phyloP scores from a whole-genome alignment of 2,797 vertebrate species.

The Cottoperca gobio region DNA sequence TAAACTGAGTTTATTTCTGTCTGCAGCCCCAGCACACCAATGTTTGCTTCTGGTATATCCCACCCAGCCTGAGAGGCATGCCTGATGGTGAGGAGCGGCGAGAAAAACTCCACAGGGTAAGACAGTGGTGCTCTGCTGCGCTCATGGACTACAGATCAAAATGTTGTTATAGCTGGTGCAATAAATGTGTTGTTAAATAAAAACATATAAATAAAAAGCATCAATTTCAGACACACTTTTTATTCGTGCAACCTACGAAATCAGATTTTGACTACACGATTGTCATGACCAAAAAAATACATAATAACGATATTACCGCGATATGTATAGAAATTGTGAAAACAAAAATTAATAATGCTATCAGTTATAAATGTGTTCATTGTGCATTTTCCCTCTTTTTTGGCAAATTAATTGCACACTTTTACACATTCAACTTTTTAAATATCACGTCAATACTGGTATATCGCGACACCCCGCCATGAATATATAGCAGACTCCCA shows the following conservation, averaged over 20 bases:
- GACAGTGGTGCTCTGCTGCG: neutral
- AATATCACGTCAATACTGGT: too few relatives aligned
- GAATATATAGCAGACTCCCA: neutral
- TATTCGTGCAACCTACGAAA: neutral
- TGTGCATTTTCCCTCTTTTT: too few relatives aligned
- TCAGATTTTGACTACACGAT: too few relatives aligned
- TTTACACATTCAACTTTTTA: too few relatives aligned
- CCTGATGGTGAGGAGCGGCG: conserved; percentile 89
- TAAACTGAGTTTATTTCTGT: conserved; percentile 14
- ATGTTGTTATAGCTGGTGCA: neutral
- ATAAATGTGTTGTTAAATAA: neutral
- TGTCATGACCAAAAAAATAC: too few relatives aligned
- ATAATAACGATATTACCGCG: too few relatives aligned
- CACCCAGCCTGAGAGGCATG: conserved; percentile 92
- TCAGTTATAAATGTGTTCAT: too few relatives aligned
- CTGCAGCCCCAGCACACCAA: conserved; percentile 97
- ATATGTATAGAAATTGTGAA: too few relatives aligned
- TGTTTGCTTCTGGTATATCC: conserved; percentile 98
- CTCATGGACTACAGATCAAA: neutral
- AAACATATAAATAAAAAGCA: neutral
- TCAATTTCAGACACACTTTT: neutral
- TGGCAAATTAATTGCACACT: too few relatives aligned
- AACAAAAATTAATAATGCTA: too few relatives aligned
- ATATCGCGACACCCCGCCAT: neutral
- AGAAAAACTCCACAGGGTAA: conserved; percentile 93